Evolutionary conservation across 2,888 invertebrate genomes (phyloP).

Genomic region (Horisme vitalbata): DNA sequence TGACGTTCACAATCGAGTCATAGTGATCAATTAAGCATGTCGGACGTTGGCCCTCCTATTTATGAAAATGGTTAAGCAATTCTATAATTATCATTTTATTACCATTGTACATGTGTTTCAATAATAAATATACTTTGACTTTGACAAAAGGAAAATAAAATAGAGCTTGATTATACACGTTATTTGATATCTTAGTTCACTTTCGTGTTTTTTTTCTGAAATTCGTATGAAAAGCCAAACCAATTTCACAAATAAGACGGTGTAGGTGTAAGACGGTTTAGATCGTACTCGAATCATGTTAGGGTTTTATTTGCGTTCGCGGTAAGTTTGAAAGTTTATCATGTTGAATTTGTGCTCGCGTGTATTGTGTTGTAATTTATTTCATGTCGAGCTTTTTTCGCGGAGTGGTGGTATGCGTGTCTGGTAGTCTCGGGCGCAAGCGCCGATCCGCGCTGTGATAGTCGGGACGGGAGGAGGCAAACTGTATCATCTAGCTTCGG

Average conservation of each 20-base stretch:
- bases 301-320: conserved; percentile 25
- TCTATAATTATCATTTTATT: too few species aligned
- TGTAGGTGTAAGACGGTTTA: conserved; percentile 23
- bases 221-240: too few species aligned
- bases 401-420: conserved; percentile 17
- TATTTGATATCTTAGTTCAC: too few species aligned
- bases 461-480: conserved; percentile 2
- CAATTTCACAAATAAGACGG: conserved; percentile 2
- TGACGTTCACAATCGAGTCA: conserved; percentile 36
- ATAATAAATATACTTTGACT: too few species aligned
- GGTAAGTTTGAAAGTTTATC: conserved; percentile 45
- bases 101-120: too few species aligned
- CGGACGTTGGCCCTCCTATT: conserved; percentile 8
- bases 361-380: conserved; percentile 51
- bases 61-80: not conserved
- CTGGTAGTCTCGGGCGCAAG: not conserved
- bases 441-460: conserved; percentile 10
- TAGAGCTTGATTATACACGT: too few species aligned
- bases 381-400: conserved; percentile 39
- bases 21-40: conserved; percentile 39
- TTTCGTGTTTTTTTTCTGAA: not conserved
- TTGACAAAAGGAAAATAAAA: too few species aligned
- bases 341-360: conserved; percentile 38
- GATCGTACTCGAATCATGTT: conserved; percentile 57
- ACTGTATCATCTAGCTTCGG: conserved; percentile 30